Conservation (phyloP, 2,888 invertebrate genomes). For the Drosophila pegasa region DNA sequence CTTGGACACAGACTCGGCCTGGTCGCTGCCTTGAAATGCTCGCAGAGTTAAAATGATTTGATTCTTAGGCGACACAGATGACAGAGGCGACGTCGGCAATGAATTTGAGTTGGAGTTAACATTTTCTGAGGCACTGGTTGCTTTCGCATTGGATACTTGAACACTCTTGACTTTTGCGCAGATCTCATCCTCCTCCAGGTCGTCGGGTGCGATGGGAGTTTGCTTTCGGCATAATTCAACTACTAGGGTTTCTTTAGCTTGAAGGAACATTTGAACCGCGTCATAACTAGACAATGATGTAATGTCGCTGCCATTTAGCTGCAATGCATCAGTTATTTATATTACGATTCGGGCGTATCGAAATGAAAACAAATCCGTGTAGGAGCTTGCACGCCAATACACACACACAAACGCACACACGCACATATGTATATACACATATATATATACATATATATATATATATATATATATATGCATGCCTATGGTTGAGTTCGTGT, state of each 20-base stretch:
- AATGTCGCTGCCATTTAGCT: slow-evolving; percentile 88
- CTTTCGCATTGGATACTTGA: slow-evolving; percentile 18
- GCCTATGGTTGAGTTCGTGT: not conserved
- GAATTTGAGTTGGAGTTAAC: slow-evolving; percentile 12
- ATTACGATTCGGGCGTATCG: not conserved
- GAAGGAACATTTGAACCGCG: slow-evolving; percentile 87
- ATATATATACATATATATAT: not conserved
- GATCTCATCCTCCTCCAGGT: slow-evolving; percentile 15
- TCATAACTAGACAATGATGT: slow-evolving; percentile 87
- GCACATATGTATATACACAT: not conserved
- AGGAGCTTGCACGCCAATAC: not conserved
- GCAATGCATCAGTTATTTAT: slow-evolving; percentile 54
- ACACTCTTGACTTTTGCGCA: slow-evolving; percentile 19
- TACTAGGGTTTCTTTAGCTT: slow-evolving; percentile 87
- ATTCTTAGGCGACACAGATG: slow-evolving; percentile 18
- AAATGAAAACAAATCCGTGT: slow-evolving; percentile 4
- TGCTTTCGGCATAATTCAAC: slow-evolving; percentile 86
- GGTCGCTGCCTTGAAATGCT: slow-evolving; percentile 16
- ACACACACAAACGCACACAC: not conserved
- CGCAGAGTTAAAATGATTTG: slow-evolving; percentile 57
- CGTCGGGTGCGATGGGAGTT: slow-evolving; percentile 51
- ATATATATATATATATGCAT: not conserved
- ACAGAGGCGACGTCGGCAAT: not conserved
- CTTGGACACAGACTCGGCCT: slow-evolving; percentile 43
- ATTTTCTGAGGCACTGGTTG: slow-evolving; percentile 24